These are phyloP conservation scores for Lepus oiostolus DNA, from an alignment of 2,797 vertebrate genomes.

Conservation along the genomic window DNA sequence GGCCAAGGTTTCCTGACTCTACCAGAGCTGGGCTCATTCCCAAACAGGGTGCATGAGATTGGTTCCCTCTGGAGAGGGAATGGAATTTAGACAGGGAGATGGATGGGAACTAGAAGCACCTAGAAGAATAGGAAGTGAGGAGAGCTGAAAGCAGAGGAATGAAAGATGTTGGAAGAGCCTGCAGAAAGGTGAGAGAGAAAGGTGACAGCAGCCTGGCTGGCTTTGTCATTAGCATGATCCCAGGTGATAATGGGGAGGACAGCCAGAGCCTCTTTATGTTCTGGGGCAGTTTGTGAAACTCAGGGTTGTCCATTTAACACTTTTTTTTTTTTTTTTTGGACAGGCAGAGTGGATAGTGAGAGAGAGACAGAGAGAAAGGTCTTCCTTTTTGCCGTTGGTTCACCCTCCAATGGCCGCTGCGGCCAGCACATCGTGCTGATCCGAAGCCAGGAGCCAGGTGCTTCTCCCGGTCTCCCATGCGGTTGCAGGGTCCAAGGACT, in stretches of 20 bases:
- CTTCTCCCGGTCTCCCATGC: too few relatives aligned
- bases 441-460: too few relatives aligned
- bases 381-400: too few relatives aligned
- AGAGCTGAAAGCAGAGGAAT: neutral
- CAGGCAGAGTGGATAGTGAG: too few relatives aligned
- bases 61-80: neutral
- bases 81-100: neutral
- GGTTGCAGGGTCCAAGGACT: too few relatives aligned
- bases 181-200: neutral
- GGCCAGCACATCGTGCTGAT: too few relatives aligned
- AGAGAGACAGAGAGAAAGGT: too few relatives aligned
- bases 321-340: too few relatives aligned
- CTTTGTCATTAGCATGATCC: neutral
- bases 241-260: neutral
- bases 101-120: neutral
- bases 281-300: neutral
- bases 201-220: neutral
- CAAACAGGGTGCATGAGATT: neutral
- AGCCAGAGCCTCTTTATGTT: neutral
- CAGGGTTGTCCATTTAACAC: neutral
- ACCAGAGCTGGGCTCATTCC: neutral
- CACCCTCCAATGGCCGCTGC: too few relatives aligned
- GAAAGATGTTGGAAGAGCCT: neutral
- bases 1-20: neutral
- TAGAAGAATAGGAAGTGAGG: neutral